Base-by-base conservation (phyloP, 2,113 vertebrate genomes). In the Apteryx mantelli region DNA sequence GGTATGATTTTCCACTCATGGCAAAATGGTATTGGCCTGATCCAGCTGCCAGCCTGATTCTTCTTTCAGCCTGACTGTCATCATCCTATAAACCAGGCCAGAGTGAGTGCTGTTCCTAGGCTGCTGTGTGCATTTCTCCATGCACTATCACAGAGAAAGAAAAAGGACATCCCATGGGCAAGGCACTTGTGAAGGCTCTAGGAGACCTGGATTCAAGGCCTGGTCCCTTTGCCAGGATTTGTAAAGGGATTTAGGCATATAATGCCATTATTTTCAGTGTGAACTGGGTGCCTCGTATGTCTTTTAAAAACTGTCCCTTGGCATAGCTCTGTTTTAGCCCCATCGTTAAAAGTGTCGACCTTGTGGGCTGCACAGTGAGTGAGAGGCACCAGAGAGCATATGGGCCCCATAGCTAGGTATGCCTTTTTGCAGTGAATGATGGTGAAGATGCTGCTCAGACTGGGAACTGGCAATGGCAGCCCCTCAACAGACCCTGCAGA, bases 1-100 rank as follows among this genome's bases (percentile, higher is more conserved):
- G 96, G 38, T 98, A 98, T 14, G 98, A 97, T 78, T 96, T 97
- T 86, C 98, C 98, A 89, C 40, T 98, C 95, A 98, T 95, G 44
- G 97, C 98, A 97, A 99, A 98, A 94, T 98, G 98, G 70, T 97
- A 98, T 76, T 79, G 94, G 82, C 64, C 83, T 24, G 95, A 90
- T 88, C 46, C 91, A 61, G 58, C 12, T 20, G 89, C 78, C 69
- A 89, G 32, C 28, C 50, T 73, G 25, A 30, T 32, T 79, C 93
- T 93, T 86, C 92, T 91, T 68, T 92, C 90, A 28, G 95, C 91
- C 22, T 90, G 86, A 88, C 75, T 76, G 56, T 69, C 93, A 89
- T 69, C 94, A 58, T 97, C 97, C 98, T 98, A 36, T 19, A 90
- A 97, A 93, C 56, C 40, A 92, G 91, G 46, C 83, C 13, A 60